Base-by-base conservation (phyloP, 2,113 vertebrate genomes). In the Phalacrocorax aristotelis region DNA sequence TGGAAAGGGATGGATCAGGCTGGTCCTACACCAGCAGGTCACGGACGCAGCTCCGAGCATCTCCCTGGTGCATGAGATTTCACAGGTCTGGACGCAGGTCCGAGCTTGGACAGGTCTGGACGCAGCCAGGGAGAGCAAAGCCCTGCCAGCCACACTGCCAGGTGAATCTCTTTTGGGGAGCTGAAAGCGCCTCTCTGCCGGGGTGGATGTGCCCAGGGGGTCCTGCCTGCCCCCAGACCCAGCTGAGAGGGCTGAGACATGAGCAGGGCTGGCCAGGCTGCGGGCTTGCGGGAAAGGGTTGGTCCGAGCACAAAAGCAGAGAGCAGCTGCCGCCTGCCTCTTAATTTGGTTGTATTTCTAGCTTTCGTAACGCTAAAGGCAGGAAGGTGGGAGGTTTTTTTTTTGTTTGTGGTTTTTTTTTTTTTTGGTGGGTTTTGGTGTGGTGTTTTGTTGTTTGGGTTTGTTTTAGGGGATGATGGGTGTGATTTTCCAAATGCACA, bases 51-150 rank as follows among this genome's bases (percentile, higher is more conserved):
- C 93, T 62, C 96, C 0, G 5, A 74, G 51, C 75, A 38, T 69
- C 74, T 83, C 52, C 40, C 1, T 0, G 1, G 12, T 0, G 0
- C 0, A 2, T 48, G 82, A 77, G 84, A 90, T 91, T 91, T 79
- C 74, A 66, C 65, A 12, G 61, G 87, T 76, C 74, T 0, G 3
- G 69, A 42, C 86, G 17, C 13, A 34, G 42, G 69, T 64, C 74
- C 3, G 16, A 70, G 15, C 49, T 79, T 0, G 32, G 70, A 29
- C 84, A 46, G 25, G 84, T 65, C 87, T 69, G 71, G 81, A 46
- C 85, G 58, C 27, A 42, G 54, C 18, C 10, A 0, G 29, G 71
- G 58, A 91, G 70, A 51, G 27, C 3, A 12, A 66, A 81, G 27
- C 46, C n/a, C 55, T 87, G 68, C 62, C 48, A 60, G 76, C 18